Evolutionary conservation across 1,140 invertebrate species (phyloP).

Genomic region (Acyrthosiphon pisum): DNA sequence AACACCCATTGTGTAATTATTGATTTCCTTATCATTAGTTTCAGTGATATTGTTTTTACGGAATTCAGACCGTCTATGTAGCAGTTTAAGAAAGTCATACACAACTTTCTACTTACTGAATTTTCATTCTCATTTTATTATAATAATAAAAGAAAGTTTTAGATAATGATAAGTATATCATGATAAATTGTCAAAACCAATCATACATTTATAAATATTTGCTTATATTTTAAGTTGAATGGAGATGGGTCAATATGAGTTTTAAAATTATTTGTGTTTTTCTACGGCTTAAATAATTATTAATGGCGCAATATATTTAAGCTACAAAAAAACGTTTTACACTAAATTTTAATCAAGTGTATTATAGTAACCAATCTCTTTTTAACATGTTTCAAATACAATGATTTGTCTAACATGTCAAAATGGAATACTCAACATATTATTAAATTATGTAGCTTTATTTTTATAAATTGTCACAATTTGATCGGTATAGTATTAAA

Average conservation of each 20-base stretch:
- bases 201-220: neutral
- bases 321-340: no score
- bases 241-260: neutral
- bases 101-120: neutral
- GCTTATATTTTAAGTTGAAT: neutral
- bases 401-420: no score
- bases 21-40: constrained; percentile 23
- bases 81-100: neutral
- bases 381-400: no score
- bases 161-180: neutral
- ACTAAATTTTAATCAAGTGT: no score
- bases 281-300: no score
- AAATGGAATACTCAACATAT: no score
- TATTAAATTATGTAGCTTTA: no score
- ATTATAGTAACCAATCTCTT: no score
- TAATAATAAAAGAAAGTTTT: neutral
- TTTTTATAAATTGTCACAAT: no score
- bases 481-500: no score
- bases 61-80: neutral
- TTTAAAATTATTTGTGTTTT: neutral
- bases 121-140: neutral
- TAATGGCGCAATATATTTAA: no score
- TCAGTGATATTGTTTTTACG: neutral
- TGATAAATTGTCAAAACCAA: neutral
- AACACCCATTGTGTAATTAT: neutral